Base-by-base conservation (phyloP, 2,113 vertebrate species). In the Tachuris rubrigastra region DNA sequence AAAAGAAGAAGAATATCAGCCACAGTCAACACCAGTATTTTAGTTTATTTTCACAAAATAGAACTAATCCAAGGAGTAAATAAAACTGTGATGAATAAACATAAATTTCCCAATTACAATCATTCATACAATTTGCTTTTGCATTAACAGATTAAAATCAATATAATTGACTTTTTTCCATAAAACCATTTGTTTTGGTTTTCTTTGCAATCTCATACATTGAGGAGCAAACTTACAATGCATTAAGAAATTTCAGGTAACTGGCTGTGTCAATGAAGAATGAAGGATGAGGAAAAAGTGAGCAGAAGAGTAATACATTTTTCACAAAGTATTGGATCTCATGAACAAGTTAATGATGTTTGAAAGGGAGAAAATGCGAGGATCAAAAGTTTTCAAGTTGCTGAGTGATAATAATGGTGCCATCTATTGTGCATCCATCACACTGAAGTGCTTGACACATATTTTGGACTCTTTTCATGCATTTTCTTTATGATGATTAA, bases 81-180 rank as follows among this genome's bases (percentile, higher is more conserved):
- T 66, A 73, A 62, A 92, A 87, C 18, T 35, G 14, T 65, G 71
- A 71, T 41, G 7, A 72, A 65, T 55, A 84, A 96, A 92, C 13
- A 4, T 46, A 63, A 87, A 31, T 81, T 96, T 60, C 68, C 68
- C 93, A 89, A 96, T 81, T 84, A 87, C 84, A 74, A 87, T 97
- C 85, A 95, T 65, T 97, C 87, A 84, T 50, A 35, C 42, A 77
- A 85, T 92, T 79, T 86, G 75, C 79, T 95, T 91, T 88, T 94
- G 56, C 87, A 88, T 94, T 94, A 95, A 80, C 69, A 80, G 77
- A 74, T 89, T 37, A 90, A 97, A 98, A 97, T 97, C 87, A 97
- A 97, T 97, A 90, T 2, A 67, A 90, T 91, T 62, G 66, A 97
- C 84, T 96, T 22, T 53, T 19, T 58, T 74, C 44, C 77, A 42